Evolutionary conservation across 2,888 invertebrate genomes (phyloP).

Genomic region (Euclidia mi): DNA sequence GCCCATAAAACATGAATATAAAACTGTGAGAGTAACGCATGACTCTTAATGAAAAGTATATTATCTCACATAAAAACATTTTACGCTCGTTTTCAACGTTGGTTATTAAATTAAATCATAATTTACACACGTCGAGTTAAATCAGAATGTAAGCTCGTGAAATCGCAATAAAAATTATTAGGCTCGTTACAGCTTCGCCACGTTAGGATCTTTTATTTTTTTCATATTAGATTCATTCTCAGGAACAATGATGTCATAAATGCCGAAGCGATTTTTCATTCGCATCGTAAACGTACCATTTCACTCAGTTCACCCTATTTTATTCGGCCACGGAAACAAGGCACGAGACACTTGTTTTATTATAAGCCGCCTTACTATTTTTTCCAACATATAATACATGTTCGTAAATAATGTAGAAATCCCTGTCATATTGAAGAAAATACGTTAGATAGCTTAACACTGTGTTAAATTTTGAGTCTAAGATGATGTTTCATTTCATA

Average conservation of each 20-base stretch:
- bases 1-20: slow-evolving; percentile 79
- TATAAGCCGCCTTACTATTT: slow-evolving; percentile 40
- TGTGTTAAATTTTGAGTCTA: too few species aligned
- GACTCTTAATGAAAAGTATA: slow-evolving; percentile 87
- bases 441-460: too few species aligned
- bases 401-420: slow-evolving; percentile 33
- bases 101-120: slow-evolving; percentile 88
- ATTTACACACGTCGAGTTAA: slow-evolving; percentile 86
- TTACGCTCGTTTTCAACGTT: slow-evolving; percentile 82
- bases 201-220: slow-evolving; percentile 64
- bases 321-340: slow-evolving; percentile 70
- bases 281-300: slow-evolving; percentile 72
- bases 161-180: slow-evolving; percentile 86
- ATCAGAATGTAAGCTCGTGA: slow-evolving; percentile 84
- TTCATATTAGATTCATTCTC: slow-evolving; percentile 71
- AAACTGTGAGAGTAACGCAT: slow-evolving; percentile 78
- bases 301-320: slow-evolving; percentile 56
- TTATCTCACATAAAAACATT: slow-evolving; percentile 87
- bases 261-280: slow-evolving; percentile 80
- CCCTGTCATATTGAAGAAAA: neutral
- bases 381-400: slow-evolving; percentile 23
- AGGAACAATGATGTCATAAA: slow-evolving; percentile 80
- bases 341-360: slow-evolving; percentile 56
- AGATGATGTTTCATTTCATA: too few species aligned
- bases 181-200: slow-evolving; percentile 74